Base-by-base conservation (phyloP, 2,888 invertebrate genomes). In the Andrena praecox region DNA sequence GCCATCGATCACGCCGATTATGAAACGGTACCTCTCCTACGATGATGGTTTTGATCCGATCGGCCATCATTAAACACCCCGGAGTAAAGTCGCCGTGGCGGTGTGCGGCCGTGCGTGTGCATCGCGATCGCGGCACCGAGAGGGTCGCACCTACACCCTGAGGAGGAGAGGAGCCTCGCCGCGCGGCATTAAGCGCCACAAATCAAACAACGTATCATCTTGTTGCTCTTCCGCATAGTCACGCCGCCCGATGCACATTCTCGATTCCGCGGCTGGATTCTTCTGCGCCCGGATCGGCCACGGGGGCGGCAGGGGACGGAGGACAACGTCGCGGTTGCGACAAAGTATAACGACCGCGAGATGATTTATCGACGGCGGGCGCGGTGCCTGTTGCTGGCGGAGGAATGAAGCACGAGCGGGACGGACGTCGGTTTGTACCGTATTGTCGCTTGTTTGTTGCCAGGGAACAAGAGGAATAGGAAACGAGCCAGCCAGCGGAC, bases 191-290 rank as follows among this genome's bases (percentile, higher is more conserved):
- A 70, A 50, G 24, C 48, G 54, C 75, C 82, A 88, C 89, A 89
- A 90, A 89, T 90, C 89, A 89, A 88, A 62, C 68, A 78, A 79
- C 87, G 77, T 71, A 79, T 81, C 78, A 77, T 81, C 78, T 56
- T 8, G 67, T 66, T 33, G 67, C 56, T 74, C 86, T 87, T 86
- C 86, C 86, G 84, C 80, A 81, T 81, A 84, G 79, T 68, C 76
- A 67, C 72, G 79, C 72, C 27, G 62, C 24, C 33, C 66, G 60
- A 52, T 69, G 74, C 67, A 54, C 71, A 77, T 72, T 64, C 83
- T 83, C 78, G 79, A 73, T 76, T 60, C 85, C 29, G 60, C 33
- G 27, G 42, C 29, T 73, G 63, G 54, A 77, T 71, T 80, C 74
- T 73, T 83, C 59, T 66, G 31, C 56, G 59, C 52, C 35, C 50